A percentile compares a stretch with the other conserved stretches of the same genome.
These are phyloP conservation scores for Callinectes sapidus DNA, from an alignment of 2,888 invertebrate species.

Conservation along the genomic window DNA sequence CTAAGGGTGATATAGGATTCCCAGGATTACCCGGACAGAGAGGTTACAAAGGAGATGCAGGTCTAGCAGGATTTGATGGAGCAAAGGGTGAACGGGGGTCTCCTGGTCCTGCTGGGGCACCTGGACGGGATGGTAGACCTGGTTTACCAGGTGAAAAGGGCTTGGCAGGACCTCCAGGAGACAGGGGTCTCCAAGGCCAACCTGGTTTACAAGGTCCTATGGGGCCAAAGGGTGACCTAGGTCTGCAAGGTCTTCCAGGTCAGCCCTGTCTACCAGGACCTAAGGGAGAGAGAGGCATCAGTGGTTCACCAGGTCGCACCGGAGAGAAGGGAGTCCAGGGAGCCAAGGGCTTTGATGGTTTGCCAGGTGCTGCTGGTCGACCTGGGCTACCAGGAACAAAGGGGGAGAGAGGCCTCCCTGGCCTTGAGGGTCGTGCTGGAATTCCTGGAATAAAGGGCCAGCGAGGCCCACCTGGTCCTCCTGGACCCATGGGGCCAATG, in stretches of 20 bases:
- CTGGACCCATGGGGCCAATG: constrained; percentile 78
- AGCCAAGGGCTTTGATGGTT: constrained; percentile 72
- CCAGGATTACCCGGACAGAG: constrained; percentile 73
- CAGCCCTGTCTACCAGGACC: constrained; percentile 72
- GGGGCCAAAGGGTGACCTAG: constrained; percentile 81
- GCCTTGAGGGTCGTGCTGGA: constrained; percentile 79
- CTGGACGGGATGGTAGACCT: constrained; percentile 70
- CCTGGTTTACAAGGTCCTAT: constrained; percentile 79
- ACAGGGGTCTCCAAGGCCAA: constrained; percentile 73
- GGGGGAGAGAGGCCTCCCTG: constrained; percentile 77
- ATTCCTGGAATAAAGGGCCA: constrained; percentile 80
- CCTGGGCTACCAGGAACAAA: constrained; percentile 74
- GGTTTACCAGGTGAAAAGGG: constrained; percentile 74
- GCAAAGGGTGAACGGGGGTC: constrained; percentile 79
- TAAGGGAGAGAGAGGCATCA: constrained; percentile 73
- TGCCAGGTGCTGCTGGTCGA: constrained; percentile 72
- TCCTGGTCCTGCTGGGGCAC: constrained; percentile 74
- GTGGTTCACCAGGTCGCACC: constrained; percentile 70
- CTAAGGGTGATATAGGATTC: constrained; percentile 74
- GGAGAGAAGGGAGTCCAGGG: constrained; percentile 73
- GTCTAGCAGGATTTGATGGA: constrained; percentile 78
- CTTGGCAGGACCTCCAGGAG: constrained; percentile 73
- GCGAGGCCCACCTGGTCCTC: constrained; percentile 80
- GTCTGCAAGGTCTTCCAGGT: constrained; percentile 80
- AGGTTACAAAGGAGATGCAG: constrained; percentile 73